These are phyloP conservation scores for Pristis pectinata DNA, from an alignment of 2,797 vertebrate species.

Conservation along the genomic window DNA sequence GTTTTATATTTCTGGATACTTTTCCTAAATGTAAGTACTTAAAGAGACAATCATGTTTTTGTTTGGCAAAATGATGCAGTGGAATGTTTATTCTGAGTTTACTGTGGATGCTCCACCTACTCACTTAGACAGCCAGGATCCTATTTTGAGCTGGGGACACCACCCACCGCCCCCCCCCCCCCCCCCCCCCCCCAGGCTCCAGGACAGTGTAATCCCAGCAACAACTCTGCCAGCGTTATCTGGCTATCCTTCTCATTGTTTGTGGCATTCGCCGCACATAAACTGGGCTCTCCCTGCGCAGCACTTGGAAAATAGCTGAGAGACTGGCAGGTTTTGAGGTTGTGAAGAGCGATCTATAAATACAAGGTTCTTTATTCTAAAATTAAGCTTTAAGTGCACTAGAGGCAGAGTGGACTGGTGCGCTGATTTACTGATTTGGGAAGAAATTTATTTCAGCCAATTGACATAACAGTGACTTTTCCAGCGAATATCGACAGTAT, in stretches of 20 bases:
- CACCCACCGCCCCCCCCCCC: no score
- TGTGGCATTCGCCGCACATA: background rate
- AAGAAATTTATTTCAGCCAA: constrained; percentile 10
- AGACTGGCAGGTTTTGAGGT: no score
- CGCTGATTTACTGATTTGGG: background rate
- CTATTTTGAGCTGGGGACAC: background rate
- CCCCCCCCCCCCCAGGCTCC: background rate
- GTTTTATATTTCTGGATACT: background rate
- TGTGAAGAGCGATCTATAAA: no score
- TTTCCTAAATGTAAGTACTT: background rate
- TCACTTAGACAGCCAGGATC: background rate
- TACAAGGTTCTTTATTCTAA: background rate
- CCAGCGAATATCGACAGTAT: background rate
- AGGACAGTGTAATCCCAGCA: no score
- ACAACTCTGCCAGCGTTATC: background rate
- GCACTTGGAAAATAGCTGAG: background rate
- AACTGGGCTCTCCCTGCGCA: background rate
- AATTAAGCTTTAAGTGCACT: background rate
- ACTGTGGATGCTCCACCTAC: background rate
- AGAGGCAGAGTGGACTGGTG: background rate
- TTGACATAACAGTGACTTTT: background rate
- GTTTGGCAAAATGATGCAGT: no score
- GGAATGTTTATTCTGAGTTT: no score
- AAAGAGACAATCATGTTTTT: no score
- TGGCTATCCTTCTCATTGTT: background rate